Conservation (phyloP, 2,113 vertebrate species). For the Rhegmatorhina hoffmannsi region DNA sequence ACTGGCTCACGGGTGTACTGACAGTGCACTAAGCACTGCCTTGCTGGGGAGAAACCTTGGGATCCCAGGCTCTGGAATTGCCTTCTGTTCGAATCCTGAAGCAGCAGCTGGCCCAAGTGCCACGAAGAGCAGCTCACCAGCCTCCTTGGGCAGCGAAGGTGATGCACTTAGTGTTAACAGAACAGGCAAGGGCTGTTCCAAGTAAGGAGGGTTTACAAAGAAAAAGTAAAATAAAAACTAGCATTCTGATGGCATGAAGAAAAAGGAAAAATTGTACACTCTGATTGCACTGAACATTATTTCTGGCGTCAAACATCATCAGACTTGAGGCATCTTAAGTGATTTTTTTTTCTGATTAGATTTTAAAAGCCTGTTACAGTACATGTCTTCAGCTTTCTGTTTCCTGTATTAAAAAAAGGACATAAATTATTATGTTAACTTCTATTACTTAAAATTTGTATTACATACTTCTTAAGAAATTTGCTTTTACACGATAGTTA, state of each 20-base stretch:
- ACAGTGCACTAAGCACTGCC: conserved; percentile 23
- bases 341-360: conserved; percentile 77
- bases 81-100: conserved; percentile 37
- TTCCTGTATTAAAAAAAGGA: conserved; percentile 79
- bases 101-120: conserved; percentile 54
- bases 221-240: conserved; percentile 74
- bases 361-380: conserved; percentile 75
- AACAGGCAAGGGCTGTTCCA: conserved; percentile 13
- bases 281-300: conserved; percentile 87
- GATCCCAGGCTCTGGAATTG: not conserved
- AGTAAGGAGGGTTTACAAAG: conserved; percentile 57
- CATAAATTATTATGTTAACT: not conserved
- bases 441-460: not conserved
- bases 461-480: not conserved
- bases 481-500: not conserved
- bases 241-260: conserved; percentile 74
- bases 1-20: not conserved
- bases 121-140: conserved; percentile 3
- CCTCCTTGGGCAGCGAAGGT: conserved; percentile 10
- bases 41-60: not conserved
- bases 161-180: not conserved
- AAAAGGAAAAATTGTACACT: conserved; percentile 84
- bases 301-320: conserved; percentile 86
- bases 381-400: conserved; percentile 92
- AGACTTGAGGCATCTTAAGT: conserved; percentile 82